These are phyloP conservation scores for Phortica variegata DNA, from an alignment of 1,140 invertebrate genomes.

Conservation along the genomic window DNA sequence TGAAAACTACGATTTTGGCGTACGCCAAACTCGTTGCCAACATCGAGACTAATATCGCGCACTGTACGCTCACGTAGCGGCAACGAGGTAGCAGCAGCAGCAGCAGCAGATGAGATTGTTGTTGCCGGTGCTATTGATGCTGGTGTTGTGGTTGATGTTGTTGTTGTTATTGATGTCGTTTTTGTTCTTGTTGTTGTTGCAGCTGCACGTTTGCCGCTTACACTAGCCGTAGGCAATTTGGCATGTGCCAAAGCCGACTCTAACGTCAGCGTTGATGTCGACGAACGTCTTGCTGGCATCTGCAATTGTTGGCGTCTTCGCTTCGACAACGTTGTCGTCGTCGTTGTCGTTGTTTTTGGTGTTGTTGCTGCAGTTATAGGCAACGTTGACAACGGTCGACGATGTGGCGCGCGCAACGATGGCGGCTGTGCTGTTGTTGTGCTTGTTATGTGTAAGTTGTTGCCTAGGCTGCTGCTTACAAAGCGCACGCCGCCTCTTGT, in stretches of 20 bases:
- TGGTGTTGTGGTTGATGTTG: conserved; percentile 8
- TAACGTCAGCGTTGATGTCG: too few relatives aligned
- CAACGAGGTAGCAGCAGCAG: conserved; percentile 2
- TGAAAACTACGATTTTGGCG: conserved; percentile 20
- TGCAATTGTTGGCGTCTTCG: conserved; percentile 16
- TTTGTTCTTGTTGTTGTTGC: conserved; percentile 1
- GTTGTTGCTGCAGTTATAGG: conserved; percentile 21
- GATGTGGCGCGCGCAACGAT: conserved; percentile 40
- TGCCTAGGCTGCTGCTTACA: too few relatives aligned
- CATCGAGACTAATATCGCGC: background rate
- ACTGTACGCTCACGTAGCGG: background rate
- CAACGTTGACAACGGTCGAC: conserved; percentile 34
- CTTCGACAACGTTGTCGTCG: too few relatives aligned
- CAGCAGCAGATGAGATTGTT: background rate
- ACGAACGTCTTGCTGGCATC: too few relatives aligned
- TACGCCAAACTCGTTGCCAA: background rate
- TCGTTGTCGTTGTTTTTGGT: conserved; percentile 7
- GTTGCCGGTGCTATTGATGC: background rate
- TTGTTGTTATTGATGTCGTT: conserved; percentile 4
- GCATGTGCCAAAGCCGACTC: too few relatives aligned
- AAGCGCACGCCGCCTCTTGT: background rate
- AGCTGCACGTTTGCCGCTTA: conserved; percentile 17
- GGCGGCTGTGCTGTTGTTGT: conserved; percentile 40
- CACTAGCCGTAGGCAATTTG: conserved; percentile 12
- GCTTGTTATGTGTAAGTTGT: too few relatives aligned